These are phyloP conservation scores for Leuciscus idus DNA, from an alignment of 2,113 vertebrate species.

Conservation along the genomic window DNA sequence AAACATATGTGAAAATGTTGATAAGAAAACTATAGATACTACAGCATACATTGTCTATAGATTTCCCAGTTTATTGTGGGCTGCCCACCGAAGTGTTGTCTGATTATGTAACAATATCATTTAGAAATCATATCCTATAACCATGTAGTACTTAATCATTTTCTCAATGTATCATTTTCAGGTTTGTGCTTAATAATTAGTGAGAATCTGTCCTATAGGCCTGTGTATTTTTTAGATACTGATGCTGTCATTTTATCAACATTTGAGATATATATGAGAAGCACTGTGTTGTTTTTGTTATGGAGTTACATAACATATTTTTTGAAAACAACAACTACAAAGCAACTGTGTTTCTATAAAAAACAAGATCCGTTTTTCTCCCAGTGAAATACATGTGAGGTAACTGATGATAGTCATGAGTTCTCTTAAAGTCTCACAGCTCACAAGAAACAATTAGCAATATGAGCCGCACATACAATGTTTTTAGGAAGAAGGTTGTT, in stretches of 20 bases:
- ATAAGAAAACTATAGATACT: background rate
- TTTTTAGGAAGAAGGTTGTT: background rate
- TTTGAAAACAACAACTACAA: background rate
- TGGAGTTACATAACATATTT: background rate
- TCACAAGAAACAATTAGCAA: background rate
- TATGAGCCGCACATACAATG: background rate
- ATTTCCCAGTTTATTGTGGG: conserved; percentile 42
- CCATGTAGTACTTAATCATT: background rate
- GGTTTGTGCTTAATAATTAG: conserved; percentile 7
- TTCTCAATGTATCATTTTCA: background rate
- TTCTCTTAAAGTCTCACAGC: conserved; percentile 53
- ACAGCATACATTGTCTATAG: background rate
- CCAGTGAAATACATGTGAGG: conserved; percentile 1
- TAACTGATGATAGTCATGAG: conserved; percentile 19
- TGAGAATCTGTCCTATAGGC: background rate
- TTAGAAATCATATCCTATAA: background rate
- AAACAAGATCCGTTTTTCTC: background rate
- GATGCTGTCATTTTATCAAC: background rate
- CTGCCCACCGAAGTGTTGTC: conserved; percentile 36
- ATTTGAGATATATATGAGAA: background rate
- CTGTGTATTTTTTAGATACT: background rate
- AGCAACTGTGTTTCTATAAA: background rate
- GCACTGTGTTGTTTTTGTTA: background rate
- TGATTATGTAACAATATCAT: background rate
- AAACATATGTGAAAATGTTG: background rate